Evolutionary conservation across 2,113 vertebrate species (phyloP).

Genomic region (Nanorana parkeri): DNA sequence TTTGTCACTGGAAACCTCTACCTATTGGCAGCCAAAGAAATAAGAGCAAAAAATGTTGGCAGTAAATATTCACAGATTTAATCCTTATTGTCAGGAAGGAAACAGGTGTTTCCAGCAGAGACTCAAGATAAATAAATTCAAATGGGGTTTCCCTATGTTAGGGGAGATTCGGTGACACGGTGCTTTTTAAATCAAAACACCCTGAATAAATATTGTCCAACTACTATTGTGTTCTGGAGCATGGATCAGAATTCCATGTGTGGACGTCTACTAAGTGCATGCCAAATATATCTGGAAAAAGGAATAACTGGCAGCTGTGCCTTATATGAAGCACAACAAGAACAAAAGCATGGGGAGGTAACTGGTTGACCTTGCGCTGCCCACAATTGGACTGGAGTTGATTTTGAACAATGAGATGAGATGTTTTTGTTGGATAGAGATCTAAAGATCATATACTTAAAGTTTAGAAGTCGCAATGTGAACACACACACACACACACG

Average conservation of each 20-base stretch:
- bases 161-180: conserved; percentile 8
- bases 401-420: conserved; percentile 6
- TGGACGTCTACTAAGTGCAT: background rate
- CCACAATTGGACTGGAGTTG: background rate
- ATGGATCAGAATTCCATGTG: conserved; percentile 23
- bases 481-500: no score
- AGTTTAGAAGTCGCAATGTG: no score
- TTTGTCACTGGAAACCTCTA: no score
- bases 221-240: background rate
- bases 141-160: conserved; percentile 32
- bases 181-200: background rate
- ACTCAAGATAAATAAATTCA: conserved; percentile 15
- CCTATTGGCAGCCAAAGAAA: no score
- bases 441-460: background rate
- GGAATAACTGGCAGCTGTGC: background rate
- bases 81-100: conserved; percentile 26
- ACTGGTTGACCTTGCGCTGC: background rate
- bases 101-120: conserved; percentile 53
- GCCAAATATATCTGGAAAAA: conserved; percentile 3
- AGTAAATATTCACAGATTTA: conserved; percentile 19
- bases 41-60: background rate
- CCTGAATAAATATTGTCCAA: background rate
- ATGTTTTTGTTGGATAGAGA: background rate
- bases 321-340: background rate
- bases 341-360: background rate